phyloP scores from a whole-genome alignment of 2,888 invertebrate species.

The Apoda limacodes region DNA sequence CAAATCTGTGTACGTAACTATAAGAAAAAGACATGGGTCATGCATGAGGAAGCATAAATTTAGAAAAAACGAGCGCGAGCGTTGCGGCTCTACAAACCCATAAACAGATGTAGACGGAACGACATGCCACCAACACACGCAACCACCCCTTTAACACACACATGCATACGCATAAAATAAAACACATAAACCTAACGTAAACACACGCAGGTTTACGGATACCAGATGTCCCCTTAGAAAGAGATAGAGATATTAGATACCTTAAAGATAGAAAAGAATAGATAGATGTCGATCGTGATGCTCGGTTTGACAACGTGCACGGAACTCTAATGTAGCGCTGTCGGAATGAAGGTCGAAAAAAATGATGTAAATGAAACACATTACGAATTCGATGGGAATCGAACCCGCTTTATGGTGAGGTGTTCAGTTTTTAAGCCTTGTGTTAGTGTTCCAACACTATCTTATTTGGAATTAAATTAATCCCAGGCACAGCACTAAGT shows the following conservation, averaged over 20 bases:
- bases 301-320: conserved; percentile 53
- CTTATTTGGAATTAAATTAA: no score
- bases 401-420: no score
- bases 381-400: no score
- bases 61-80: conserved; percentile 55
- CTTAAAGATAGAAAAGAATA: conserved; percentile 40
- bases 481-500: no score
- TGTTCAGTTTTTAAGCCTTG: no score
- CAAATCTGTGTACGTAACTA: conserved; percentile 32
- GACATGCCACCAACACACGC: conserved; percentile 49
- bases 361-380: no score
- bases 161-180: conserved; percentile 26
- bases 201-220: conserved; percentile 63
- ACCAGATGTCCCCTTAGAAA: conserved; percentile 65
- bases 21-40: conserved; percentile 46
- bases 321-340: conserved; percentile 60
- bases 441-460: no score
- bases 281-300: no score
- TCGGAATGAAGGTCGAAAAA: conserved; percentile 57
- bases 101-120: conserved; percentile 64
- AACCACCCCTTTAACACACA: conserved; percentile 51
- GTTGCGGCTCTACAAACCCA: conserved; percentile 49
- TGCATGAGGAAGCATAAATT: conserved; percentile 68
- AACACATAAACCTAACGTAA: conserved; percentile 49
- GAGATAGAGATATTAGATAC: conserved; percentile 44